Conservation (phyloP, 1,140 invertebrate species). For the Frieseomelitta varia region DNA sequence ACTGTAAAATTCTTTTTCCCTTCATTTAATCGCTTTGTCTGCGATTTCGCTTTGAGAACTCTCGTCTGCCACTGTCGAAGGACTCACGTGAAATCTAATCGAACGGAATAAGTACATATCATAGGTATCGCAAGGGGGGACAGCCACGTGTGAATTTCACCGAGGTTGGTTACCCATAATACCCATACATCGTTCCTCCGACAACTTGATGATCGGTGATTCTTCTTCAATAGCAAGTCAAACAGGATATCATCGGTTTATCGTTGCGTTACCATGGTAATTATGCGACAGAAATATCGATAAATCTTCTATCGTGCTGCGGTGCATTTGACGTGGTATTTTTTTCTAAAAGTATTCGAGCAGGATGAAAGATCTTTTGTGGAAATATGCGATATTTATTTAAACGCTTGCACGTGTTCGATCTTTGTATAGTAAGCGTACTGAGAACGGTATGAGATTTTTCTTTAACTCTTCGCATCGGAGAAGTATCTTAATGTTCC, state of each 20-base stretch:
- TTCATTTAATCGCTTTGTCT: neutral
- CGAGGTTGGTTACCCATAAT: neutral
- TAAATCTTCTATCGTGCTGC: slow-evolving; percentile 38
- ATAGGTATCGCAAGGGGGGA: slow-evolving; percentile 16
- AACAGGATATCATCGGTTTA: slow-evolving; percentile 67
- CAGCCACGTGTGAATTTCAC: slow-evolving; percentile 68
- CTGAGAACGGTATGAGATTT: too few relatives aligned
- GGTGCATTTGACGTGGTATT: too few relatives aligned
- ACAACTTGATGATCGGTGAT: neutral
- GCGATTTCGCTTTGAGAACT: neutral
- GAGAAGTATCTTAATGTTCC: too few relatives aligned
- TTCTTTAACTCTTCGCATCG: too few relatives aligned
- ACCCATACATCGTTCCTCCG: neutral
- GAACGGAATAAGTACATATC: slow-evolving; percentile 42
- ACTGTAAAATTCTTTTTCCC: too few relatives aligned
- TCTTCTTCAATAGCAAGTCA: slow-evolving; percentile 64
- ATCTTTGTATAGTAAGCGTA: too few relatives aligned
- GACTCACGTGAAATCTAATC: slow-evolving; percentile 33
- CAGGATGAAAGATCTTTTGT: too few relatives aligned
- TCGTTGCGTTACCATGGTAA: slow-evolving; percentile 71
- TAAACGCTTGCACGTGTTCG: too few relatives aligned
- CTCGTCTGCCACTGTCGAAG: neutral
- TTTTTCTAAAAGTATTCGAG: too few relatives aligned
- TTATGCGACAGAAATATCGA: slow-evolving; percentile 64
- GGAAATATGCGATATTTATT: too few relatives aligned